These are phyloP conservation scores for Sebastes minor DNA, from an alignment of 2,797 vertebrate species.

Conservation along the genomic window DNA sequence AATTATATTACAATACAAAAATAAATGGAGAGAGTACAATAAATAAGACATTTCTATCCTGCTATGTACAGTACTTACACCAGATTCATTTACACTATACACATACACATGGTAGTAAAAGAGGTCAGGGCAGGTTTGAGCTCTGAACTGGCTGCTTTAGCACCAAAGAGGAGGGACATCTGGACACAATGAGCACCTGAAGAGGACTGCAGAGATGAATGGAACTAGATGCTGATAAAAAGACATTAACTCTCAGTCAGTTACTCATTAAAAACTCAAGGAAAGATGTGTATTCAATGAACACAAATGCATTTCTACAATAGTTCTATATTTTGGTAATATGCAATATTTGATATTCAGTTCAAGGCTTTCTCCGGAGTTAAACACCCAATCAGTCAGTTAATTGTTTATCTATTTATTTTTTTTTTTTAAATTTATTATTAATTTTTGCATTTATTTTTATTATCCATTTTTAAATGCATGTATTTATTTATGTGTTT, in stretches of 20 bases:
- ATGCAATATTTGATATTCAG: background rate
- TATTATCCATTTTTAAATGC: too few species aligned
- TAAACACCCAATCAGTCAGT: background rate
- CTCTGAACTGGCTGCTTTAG: slow-evolving; percentile 38
- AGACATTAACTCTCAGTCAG: background rate
- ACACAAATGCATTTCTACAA: background rate
- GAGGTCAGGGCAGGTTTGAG: slow-evolving; percentile 52
- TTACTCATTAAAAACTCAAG: background rate
- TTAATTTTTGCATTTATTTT: too few species aligned
- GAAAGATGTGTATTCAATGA: background rate
- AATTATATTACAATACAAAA: slow-evolving; percentile 76
- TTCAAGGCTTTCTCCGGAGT: background rate
- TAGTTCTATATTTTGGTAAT: background rate
- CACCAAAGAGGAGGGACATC: slow-evolving; percentile 55
- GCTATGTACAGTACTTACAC: slow-evolving; percentile 81
- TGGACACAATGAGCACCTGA: slow-evolving; percentile 34
- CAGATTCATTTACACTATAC: slow-evolving; percentile 73
- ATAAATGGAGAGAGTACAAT: slow-evolving; percentile 77
- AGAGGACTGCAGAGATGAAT: slow-evolving; percentile 4
- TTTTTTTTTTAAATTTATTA: accelerated
- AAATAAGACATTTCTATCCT: slow-evolving; percentile 74
- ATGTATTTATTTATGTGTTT: too few species aligned
- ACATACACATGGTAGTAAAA: slow-evolving; percentile 39
- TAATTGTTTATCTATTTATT: too few species aligned
- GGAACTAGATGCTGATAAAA: slow-evolving; percentile 10